Conservation (phyloP, 2,113 vertebrate genomes). For the Cariama cristata region DNA sequence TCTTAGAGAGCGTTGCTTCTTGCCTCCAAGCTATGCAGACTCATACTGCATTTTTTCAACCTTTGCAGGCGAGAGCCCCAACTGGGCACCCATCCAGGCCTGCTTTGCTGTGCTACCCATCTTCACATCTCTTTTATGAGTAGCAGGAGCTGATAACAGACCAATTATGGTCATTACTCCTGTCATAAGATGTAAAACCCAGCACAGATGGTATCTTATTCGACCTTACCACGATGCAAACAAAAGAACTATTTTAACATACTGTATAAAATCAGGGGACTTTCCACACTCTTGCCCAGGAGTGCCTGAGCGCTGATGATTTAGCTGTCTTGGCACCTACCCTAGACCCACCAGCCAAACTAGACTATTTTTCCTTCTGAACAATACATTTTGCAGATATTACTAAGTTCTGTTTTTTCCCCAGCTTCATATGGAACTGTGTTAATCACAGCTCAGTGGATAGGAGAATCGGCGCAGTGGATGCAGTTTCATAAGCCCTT, state of each 20-base stretch:
- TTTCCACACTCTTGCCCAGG: slow-evolving; percentile 44
- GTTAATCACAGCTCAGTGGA: slow-evolving; percentile 21
- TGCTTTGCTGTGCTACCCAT: neutral
- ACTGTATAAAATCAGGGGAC: neutral
- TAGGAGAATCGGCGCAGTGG: neutral
- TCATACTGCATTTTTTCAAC: neutral
- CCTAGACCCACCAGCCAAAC: slow-evolving; percentile 17
- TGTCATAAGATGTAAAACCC: neutral
- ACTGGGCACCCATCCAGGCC: neutral
- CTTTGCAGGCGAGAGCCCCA: neutral
- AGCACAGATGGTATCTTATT: slow-evolving; percentile 54
- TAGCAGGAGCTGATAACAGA: neutral
- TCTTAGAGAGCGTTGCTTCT: neutral
- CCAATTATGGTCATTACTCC: slow-evolving; percentile 19
- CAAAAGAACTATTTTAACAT: slow-evolving; percentile 52
- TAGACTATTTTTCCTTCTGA: slow-evolving; percentile 29
- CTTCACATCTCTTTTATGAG: neutral
- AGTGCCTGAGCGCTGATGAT: neutral
- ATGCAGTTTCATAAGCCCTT: neutral
- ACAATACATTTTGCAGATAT: slow-evolving; percentile 60
- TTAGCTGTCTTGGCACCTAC: slow-evolving; percentile 43
- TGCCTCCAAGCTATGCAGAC: neutral
- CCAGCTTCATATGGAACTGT: slow-evolving; percentile 5
- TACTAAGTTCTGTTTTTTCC: neutral
- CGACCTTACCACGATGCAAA: slow-evolving; percentile 34